phyloP scores from a whole-genome alignment of 2,797 vertebrate genomes.

The Eutrigla gurnardus region DNA sequence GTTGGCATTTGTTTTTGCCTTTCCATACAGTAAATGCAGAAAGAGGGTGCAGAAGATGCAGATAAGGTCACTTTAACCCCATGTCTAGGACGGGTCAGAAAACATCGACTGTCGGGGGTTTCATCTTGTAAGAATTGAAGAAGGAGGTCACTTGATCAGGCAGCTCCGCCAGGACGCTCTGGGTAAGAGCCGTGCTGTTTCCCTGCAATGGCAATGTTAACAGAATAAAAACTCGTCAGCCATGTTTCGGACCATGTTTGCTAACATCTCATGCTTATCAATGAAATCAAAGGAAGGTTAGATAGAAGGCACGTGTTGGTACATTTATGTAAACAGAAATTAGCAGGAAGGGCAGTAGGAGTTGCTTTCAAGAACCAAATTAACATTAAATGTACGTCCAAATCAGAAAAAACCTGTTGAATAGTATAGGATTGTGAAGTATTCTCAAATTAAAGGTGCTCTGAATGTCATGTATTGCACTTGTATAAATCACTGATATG shows the following conservation, averaged over 20 bases:
- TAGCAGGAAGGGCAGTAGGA: background rate
- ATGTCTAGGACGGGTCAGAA: slow-evolving; percentile 27
- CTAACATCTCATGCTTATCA: background rate
- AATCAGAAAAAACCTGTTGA: background rate
- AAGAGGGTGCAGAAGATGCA: background rate
- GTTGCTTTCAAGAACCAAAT: background rate
- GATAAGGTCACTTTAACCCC: background rate
- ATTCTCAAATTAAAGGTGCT: background rate
- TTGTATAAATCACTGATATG: background rate
- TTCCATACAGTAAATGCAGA: background rate
- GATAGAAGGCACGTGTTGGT: background rate
- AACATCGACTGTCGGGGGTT: slow-evolving; percentile 76
- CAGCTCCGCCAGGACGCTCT: slow-evolving; percentile 91
- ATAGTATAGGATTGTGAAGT: background rate
- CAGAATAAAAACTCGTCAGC: background rate
- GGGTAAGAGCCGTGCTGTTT: slow-evolving; percentile 88
- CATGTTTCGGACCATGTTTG: background rate
- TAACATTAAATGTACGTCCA: background rate
- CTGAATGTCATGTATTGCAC: no score
- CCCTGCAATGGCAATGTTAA: slow-evolving; percentile 77
- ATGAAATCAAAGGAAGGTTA: background rate
- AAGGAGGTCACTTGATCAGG: slow-evolving; percentile 92
- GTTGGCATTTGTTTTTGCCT: background rate
- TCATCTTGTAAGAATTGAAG: slow-evolving; percentile 89
- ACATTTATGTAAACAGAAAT: background rate